Evolutionary conservation across 2,113 vertebrate genomes (phyloP), one percentile per base, ranked within the genome.

Genomic region (Microcebus lehilahytsara): DNA sequence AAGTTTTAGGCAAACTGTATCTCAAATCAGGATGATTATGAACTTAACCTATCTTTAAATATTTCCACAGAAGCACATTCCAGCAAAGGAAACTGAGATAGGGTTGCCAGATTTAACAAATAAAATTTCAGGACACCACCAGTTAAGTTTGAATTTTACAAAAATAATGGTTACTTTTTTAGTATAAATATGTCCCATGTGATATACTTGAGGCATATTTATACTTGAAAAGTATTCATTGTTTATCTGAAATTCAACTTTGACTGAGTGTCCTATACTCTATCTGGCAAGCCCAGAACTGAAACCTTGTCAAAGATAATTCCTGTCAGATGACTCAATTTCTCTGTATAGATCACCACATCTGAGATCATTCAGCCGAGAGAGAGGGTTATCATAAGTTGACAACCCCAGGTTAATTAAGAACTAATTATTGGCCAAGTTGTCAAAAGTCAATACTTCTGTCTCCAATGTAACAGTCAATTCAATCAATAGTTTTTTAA

Each of bases 351-450:
- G 99, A 99, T 99, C 93, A 97, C 89, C 83, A 97, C 84, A 98
- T 97, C 93, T 91, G 89, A 95, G 75, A 96, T 97, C 97, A 97
- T 96, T 97, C 95, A 97, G 81, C 97, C 88, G 94, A 97, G 98
- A 98, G 94, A 98, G 30, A 97, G 79, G 64, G 91, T 97, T 96
- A 98, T 97, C 94, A 85, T 91, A 95, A 89, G 77, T 62, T 98
- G 98, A 98, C 97, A 98, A 95, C 84, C 96, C 95, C 89, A 86
- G 97, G 97, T 98, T 98, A 98, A 98, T 99, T 98, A 98, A 98
- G 98, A 98, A 98, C 90, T 99, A 99, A 99, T 98, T 98, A 98
- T 95, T 96, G 98, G 97, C 98, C 98, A 96, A 85, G 77, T 95
- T 95, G 91, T 85, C 95, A 97, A 93, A 98, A 97, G 51, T 93